phyloP scores from a whole-genome alignment of 1,140 invertebrate species.

The Drosophila pallidifrons region DNA sequence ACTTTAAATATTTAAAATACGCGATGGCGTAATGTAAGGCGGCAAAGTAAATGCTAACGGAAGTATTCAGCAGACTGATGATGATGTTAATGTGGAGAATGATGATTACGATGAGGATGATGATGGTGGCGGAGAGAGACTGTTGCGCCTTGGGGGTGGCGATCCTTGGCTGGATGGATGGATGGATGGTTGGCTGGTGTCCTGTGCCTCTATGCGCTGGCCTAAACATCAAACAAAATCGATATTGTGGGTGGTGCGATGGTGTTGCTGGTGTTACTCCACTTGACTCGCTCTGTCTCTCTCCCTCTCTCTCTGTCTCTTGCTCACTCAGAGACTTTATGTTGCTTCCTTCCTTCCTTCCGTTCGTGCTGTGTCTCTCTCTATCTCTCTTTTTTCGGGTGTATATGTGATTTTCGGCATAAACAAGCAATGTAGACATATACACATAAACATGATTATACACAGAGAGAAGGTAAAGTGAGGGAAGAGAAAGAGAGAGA shows the following conservation, averaged over 20 bases:
- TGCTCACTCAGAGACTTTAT: background rate
- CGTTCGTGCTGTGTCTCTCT: background rate
- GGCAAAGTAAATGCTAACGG: conserved; percentile 58
- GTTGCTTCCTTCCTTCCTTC: background rate
- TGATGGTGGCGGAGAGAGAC: conserved; percentile 29
- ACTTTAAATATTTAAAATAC: conserved; percentile 79
- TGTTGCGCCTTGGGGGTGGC: conserved; percentile 51
- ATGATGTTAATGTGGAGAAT: conserved; percentile 13
- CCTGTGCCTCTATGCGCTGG: conserved; percentile 41
- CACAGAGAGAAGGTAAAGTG: background rate
- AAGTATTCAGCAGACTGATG: conserved; percentile 22
- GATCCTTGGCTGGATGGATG: conserved; percentile 7
- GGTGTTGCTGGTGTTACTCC: conserved; percentile 11
- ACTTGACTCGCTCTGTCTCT: background rate
- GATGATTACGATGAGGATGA: conserved; percentile 33
- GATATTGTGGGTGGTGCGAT: conserved; percentile 71
- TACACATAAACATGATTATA: conserved; percentile 38
- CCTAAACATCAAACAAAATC: conserved; percentile 81
- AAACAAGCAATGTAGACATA: conserved; percentile 64
- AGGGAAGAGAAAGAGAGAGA: background rate
- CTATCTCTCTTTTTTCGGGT: background rate
- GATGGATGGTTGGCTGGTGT: conserved; percentile 6
- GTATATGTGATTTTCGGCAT: conserved; percentile 74
- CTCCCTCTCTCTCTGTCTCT: background rate
- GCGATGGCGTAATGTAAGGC: conserved; percentile 52